phyloP scores from a whole-genome alignment of 2,888 invertebrate genomes.

The Drosophila suboccidentalis region DNA sequence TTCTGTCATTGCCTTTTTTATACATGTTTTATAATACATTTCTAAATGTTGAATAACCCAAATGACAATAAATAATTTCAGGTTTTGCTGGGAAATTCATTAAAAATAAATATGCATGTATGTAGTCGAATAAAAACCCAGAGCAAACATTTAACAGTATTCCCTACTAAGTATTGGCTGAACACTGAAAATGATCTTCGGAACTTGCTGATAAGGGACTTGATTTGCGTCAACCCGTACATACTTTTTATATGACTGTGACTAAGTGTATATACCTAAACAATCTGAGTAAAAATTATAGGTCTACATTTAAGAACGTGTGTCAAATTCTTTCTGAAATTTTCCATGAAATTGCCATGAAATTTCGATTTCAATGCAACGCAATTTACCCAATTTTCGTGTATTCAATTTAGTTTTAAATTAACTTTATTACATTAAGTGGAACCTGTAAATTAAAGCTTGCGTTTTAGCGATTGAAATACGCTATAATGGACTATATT shows the following conservation, averaged over 20 bases:
- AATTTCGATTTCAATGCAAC: too few relatives aligned
- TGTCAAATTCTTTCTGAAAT: too few relatives aligned
- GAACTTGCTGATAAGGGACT: conserved; percentile 4
- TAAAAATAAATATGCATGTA: neutral
- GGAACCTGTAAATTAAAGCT: neutral
- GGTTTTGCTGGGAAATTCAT: neutral
- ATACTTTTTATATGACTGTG: neutral
- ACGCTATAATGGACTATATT: neutral
- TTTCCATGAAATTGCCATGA: too few relatives aligned
- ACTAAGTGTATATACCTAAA: neutral
- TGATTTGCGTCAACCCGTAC: neutral
- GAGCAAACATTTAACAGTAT: neutral
- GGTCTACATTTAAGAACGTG: too few relatives aligned
- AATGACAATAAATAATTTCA: neutral
- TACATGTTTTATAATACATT: neutral
- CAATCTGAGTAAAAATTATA: neutral
- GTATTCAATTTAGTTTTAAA: neutral
- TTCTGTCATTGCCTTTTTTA: neutral
- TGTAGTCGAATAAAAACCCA: neutral
- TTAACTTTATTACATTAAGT: neutral
- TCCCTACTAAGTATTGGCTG: neutral
- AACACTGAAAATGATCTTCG: neutral
- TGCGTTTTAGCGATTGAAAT: neutral
- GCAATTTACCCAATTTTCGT: too few relatives aligned
- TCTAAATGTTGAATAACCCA: neutral